These are phyloP conservation scores for Metallyticus violacea DNA, from an alignment of 2,888 invertebrate genomes.

Conservation along the genomic window DNA sequence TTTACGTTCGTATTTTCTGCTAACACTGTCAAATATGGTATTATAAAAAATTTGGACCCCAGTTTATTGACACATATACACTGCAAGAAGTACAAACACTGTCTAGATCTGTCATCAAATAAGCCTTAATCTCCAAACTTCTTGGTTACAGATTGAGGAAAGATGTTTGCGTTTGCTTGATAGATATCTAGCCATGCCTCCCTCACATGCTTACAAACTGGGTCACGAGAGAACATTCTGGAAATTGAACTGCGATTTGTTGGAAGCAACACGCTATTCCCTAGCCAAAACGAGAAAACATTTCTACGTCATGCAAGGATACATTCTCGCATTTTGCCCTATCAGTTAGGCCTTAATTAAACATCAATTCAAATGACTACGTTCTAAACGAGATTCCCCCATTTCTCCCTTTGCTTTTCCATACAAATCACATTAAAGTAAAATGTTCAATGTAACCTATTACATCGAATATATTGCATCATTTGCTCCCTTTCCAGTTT, in stretches of 20 bases:
- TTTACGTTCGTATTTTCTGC: no score
- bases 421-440: no score
- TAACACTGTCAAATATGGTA: no score
- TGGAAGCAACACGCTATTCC: background rate
- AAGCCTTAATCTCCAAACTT: background rate
- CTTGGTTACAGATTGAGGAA: background rate
- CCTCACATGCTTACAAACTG: background rate
- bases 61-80: no score
- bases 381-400: no score
- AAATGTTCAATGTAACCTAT: no score
- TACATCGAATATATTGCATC: no score
- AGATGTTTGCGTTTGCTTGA: background rate
- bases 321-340: background rate
- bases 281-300: background rate
- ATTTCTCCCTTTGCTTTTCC: no score
- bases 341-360: background rate
- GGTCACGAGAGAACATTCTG: background rate
- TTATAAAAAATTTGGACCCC: no score
- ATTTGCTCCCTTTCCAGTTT: no score
- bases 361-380: no score
- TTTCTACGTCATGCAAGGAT: background rate
- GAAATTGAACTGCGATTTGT: background rate
- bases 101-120: background rate
- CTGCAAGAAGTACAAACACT: no score
- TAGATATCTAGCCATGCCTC: background rate